phyloP scores from a whole-genome alignment of 2,113 vertebrate species.

The Cyanoramphus novaezelandiae region DNA sequence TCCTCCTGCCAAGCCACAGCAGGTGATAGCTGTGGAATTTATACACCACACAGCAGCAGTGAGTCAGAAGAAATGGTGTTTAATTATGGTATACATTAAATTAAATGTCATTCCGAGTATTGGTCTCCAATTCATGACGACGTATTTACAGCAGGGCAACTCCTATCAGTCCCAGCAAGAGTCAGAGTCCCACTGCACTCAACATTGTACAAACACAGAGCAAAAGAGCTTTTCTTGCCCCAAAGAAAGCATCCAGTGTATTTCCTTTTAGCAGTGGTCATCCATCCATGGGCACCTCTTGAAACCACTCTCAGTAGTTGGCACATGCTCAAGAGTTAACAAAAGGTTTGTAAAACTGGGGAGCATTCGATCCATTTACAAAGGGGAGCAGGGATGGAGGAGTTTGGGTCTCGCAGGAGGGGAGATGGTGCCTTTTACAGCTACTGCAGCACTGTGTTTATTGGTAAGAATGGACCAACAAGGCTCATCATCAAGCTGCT shows the following conservation, averaged over 20 bases:
- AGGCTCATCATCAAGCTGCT: background rate
- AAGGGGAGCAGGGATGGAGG: background rate
- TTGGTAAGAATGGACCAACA: background rate
- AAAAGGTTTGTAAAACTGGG: background rate
- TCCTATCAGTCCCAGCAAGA: background rate
- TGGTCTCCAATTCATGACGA: background rate
- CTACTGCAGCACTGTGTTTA: accelerated
- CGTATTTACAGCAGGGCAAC: background rate
- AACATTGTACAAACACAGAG: background rate
- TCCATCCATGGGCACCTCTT: background rate
- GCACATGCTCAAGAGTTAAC: background rate
- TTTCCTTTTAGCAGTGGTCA: background rate
- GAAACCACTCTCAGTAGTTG: background rate
- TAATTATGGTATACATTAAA: constrained; percentile 71
- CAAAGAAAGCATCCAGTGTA: background rate
- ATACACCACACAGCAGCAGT: background rate
- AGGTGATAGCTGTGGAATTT: background rate
- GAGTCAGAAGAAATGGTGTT: constrained; percentile 17
- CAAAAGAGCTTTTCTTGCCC: background rate
- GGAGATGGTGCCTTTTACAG: background rate
- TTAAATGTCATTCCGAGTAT: constrained; percentile 34
- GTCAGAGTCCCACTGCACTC: background rate
- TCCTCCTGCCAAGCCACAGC: background rate
- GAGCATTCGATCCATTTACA: background rate
- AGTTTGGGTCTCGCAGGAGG: background rate